Conservation (phyloP, 1,140 invertebrate genomes). For the Ostrea edulis region DNA sequence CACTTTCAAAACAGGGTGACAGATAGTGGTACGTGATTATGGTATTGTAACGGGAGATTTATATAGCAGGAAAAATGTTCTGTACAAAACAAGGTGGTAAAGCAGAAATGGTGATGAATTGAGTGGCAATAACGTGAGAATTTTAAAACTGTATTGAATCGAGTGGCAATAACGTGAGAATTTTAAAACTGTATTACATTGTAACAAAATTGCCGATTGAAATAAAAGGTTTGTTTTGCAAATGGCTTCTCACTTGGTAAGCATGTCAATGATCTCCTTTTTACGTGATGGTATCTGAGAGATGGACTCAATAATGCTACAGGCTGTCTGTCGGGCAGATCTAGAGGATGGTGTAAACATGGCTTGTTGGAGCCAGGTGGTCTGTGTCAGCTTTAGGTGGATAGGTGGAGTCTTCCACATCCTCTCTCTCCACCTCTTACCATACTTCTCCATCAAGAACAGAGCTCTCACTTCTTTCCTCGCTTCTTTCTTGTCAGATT, state of each 20-base stretch:
- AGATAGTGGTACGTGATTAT: too few relatives aligned
- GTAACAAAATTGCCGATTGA: background rate
- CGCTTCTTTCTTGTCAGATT: slow-evolving; percentile 58
- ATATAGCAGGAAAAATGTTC: too few relatives aligned
- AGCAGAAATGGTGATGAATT: too few relatives aligned
- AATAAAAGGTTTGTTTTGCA: background rate
- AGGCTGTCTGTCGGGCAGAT: slow-evolving; percentile 92
- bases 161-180: background rate
- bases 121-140: background rate
- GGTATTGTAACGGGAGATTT: too few relatives aligned
- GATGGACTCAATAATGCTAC: slow-evolving; percentile 91
- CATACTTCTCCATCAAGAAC: slow-evolving; percentile 90
- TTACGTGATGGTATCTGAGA: slow-evolving; percentile 80
- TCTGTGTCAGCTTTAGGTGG: slow-evolving; percentile 73
- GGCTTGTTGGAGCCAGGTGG: slow-evolving; percentile 92
- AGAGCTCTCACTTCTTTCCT: slow-evolving; percentile 80
- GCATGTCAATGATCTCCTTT: slow-evolving; percentile 87
- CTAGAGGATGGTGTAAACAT: slow-evolving; percentile 95
- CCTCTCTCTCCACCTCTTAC: slow-evolving; percentile 80
- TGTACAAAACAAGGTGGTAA: too few relatives aligned
- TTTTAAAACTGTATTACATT: too few relatives aligned
- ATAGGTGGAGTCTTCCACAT: slow-evolving; percentile 74
- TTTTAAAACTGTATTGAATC: too few relatives aligned
- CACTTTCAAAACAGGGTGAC: too few relatives aligned
- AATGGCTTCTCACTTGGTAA: slow-evolving; percentile 83